These are phyloP conservation scores for Gadopsis bispinosus DNA, from an alignment of 2,797 vertebrate genomes.

Conservation along the genomic window DNA sequence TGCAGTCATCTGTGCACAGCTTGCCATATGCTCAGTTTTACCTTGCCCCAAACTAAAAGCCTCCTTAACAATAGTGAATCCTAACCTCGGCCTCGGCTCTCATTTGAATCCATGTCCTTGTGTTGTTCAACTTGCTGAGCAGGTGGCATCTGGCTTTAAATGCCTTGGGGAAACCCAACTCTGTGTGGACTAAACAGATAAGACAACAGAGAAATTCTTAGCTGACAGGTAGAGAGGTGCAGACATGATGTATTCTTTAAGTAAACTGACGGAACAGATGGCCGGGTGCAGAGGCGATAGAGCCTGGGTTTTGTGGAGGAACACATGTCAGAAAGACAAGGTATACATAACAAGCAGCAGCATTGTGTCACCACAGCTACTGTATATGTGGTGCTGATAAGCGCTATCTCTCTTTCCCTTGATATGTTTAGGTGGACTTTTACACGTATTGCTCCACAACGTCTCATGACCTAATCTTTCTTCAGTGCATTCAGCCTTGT, in stretches of 20 bases:
- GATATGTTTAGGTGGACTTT: constrained; percentile 15
- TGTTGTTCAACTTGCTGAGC: constrained; percentile 33
- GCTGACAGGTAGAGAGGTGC: neutral
- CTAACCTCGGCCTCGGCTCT: constrained; percentile 28
- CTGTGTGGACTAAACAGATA: constrained; percentile 24
- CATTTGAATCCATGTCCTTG: constrained; percentile 19
- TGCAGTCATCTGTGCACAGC: neutral
- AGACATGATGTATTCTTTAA: neutral
- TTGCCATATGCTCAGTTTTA: constrained; percentile 49
- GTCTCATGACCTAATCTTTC: neutral
- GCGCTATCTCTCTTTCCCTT: neutral
- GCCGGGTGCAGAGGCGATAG: neutral
- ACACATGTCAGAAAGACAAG: neutral
- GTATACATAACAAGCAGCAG: neutral
- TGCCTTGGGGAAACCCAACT: constrained; percentile 9
- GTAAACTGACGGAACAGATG: constrained; percentile 33
- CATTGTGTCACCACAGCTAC: neutral
- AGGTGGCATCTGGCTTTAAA: constrained; percentile 38
- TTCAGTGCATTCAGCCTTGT: neutral
- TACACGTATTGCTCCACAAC: neutral
- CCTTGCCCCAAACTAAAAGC: constrained; percentile 45
- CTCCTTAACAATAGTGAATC: constrained; percentile 58
- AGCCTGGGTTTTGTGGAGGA: neutral
- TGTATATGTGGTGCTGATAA: constrained; percentile 21
- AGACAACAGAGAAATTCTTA: constrained; percentile 18